A percentile compares a stretch with the other conserved stretches of the same genome.
phyloP scores from a whole-genome alignment of 1,140 invertebrate species.

The Chironomus striatipennis region DNA sequence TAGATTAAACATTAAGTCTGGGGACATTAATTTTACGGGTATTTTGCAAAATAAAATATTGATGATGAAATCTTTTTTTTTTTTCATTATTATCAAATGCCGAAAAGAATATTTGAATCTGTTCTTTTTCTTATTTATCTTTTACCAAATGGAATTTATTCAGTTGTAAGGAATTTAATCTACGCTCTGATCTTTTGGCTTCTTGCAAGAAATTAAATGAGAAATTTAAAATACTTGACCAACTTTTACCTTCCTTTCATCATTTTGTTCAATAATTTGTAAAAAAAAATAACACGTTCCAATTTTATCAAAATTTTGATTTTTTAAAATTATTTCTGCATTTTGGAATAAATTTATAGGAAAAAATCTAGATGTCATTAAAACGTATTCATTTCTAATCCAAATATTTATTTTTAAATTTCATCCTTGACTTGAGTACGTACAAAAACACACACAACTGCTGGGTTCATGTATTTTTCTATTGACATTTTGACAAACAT shows the following conservation, averaged over 20 bases:
- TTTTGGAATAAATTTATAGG: too few relatives aligned
- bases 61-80: not conserved
- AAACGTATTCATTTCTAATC: constrained; percentile 19
- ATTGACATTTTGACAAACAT: constrained; percentile 22
- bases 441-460: not conserved
- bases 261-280: too few relatives aligned
- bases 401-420: constrained; percentile 20
- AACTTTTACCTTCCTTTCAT: too few relatives aligned
- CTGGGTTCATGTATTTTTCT: not conserved
- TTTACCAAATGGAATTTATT: not conserved
- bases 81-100: not conserved
- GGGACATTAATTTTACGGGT: constrained; percentile 12
- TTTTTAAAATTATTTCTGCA: too few relatives aligned
- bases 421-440: constrained; percentile 12
- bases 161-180: not conserved
- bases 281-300: too few relatives aligned
- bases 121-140: not conserved
- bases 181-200: not conserved
- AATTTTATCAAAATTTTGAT: too few relatives aligned
- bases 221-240: too few relatives aligned
- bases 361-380: not conserved
- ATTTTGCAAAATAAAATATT: constrained; percentile 15
- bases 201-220: too few relatives aligned
- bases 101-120: not conserved
- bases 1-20: constrained; percentile 8